Base-by-base conservation (phyloP, 2,888 invertebrate species). In the Caenorhabditis sulstoni region DNA sequence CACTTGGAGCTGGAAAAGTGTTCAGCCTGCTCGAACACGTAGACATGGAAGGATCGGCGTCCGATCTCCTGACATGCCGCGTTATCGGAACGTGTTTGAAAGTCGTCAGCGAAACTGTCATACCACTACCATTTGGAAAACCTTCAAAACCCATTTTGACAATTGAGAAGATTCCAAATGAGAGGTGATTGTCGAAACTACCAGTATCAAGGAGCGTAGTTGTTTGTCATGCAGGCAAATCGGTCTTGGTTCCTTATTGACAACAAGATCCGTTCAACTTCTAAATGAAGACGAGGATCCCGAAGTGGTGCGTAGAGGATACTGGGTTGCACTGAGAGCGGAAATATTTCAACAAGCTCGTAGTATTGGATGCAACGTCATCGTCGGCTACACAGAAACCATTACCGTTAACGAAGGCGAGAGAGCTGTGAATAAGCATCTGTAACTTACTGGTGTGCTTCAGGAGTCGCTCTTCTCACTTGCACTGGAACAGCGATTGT, bases 291-390 rank as follows among this genome's bases (percentile, higher is more conserved):
- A 76, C 52, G 81, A 81, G 47, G 71, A 79, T 20, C 62, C 78
- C 1, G 81, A 79, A 66, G 3, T 55, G 1, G 62, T 75, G 14
- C 44, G 81, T 18, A 66, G 65, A 44, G 45, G 47, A 12, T 78
- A 97, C 96, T 98, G 98, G 97, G 95, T 95, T 0, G 97, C 98
- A 91, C 93, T 98, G 23, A 92, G 98, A 59, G 96, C 96, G 91
- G 98, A 98, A 92, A 94, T 98, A 71, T 93, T 96, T 0, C 96
- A 97, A 3, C 97, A 98, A 91, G 95, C 96, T 5, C 92, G 95
- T 45, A 95, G 96, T 0, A 92, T 98, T 81, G 94, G 95, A 12
- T 98, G 98, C 89, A 96, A 96, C 91, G 95, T 96, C 5, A 95
- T 98, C 55, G 92, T 98, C 47, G 97, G 96, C 0, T 98, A 98